These are phyloP conservation scores for Okapia johnstoni DNA, from an alignment of 2,113 vertebrate genomes.

Conservation along the genomic window DNA sequence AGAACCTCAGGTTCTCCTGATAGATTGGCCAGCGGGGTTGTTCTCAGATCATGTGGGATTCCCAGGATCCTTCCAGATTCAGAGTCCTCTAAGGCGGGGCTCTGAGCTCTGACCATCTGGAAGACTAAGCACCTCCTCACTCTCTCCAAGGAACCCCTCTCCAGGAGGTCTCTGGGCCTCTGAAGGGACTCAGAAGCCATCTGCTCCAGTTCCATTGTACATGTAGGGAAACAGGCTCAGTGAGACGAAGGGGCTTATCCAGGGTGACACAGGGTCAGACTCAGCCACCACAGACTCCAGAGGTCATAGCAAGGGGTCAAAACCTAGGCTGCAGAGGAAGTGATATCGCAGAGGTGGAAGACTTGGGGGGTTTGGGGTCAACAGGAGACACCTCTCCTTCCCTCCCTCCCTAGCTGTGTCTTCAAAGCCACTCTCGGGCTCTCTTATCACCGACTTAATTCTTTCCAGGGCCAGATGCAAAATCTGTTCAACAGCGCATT, in stretches of 20 bases:
- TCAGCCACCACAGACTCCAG: neutral
- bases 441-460: neutral
- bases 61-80: neutral
- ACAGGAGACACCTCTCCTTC: neutral
- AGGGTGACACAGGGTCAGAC: neutral
- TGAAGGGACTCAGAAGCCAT: neutral
- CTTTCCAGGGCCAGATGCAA: neutral
- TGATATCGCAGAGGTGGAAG: neutral
- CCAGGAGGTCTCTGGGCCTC: neutral
- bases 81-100: neutral
- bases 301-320: neutral
- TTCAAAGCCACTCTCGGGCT: neutral
- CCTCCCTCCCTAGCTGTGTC: neutral
- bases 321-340: neutral
- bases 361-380: neutral
- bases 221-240: neutral
- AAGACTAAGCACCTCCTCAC: neutral
- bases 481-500: neutral
- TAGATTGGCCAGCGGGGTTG: fast-evolving
- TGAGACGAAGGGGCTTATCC: neutral
- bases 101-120: neutral
- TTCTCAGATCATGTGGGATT: neutral
- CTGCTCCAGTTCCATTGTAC: neutral
- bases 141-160: neutral
- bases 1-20: neutral